Evolutionary conservation across 2,113 vertebrate genomes (phyloP), one percentile per base, ranked within the genome.

Genomic region (Tenebrosternarchus preto): DNA sequence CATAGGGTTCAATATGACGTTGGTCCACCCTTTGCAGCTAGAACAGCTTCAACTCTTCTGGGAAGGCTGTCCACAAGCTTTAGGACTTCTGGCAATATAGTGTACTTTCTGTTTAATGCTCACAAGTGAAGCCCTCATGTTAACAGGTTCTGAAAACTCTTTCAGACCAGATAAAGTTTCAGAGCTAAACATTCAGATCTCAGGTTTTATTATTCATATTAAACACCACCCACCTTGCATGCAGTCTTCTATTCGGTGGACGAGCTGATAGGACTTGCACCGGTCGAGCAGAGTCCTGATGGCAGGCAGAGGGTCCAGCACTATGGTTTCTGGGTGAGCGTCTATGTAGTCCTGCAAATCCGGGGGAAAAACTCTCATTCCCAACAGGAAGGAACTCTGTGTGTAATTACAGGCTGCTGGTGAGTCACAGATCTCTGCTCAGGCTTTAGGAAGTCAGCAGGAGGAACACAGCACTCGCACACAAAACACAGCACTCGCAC

Each of bases 231-330:
- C 83, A 99, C 98, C 98, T 95, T 96, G 93, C 97, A 98, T 98
- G 88, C 94, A 95, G 69, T 94, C 93, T 88, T 99, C 98, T 81
- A 99, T 96, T 86, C 94, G 93, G 79, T 96, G 96, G 88, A 99
- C 95, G 67, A 99, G 95, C 87, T 99, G 96, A 0, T 99, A 99
- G 78, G 98, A 99, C 88, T 96, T 99, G 91, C 96, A 98, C 80
- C 98, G 95, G 87, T 99, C 97, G 63, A 99, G 93, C 81, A 99
- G 92, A 0, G 97, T 99, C 53, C 97, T 93, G 87, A 99, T 98
- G 85, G 97, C 97, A 0, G 97, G 98, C 17, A 99, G 95, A 2
- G 98, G 98, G 80, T 99, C 98, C 88, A 99, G 89, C 83, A 99
- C 89, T n/a, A 99, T 97, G 80, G 97, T 99, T 92, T 98, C 96